phyloP scores from a whole-genome alignment of 2,888 invertebrate species.

The Coelogynopora nodosa region DNA sequence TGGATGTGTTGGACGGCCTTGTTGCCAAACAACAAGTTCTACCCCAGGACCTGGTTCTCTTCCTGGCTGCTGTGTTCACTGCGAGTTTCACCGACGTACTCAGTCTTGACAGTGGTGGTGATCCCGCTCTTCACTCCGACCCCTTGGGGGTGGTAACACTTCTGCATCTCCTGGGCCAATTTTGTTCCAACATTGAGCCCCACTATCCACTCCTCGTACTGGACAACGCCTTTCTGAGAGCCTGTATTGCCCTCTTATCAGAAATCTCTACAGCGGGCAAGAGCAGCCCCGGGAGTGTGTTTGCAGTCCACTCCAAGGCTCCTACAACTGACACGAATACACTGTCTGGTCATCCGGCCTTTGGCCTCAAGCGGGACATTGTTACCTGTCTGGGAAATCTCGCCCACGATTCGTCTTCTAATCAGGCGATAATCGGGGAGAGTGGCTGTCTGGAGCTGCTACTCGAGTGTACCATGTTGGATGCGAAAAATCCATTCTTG shows the following conservation, averaged over 20 bases:
- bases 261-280: neutral
- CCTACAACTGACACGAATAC: neutral
- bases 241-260: neutral
- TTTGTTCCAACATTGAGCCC: neutral
- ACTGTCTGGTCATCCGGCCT: neutral
- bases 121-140: neutral
- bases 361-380: neutral
- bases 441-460: neutral
- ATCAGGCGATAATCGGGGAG: neutral
- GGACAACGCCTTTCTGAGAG: neutral
- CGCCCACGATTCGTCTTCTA: neutral
- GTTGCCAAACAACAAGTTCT: neutral
- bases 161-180: neutral
- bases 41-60: neutral
- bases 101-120: neutral
- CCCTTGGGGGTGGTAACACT: neutral
- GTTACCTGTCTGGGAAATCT: neutral
- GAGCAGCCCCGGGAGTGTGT: neutral
- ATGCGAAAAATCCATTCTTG: neutral
- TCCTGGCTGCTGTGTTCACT: neutral
- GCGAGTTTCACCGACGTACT: neutral
- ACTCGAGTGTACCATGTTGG: neutral
- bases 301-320: neutral
- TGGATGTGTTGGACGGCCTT: neutral
- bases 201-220: neutral